phyloP scores from a whole-genome alignment of 2,888 invertebrate genomes.

The Rhagium mordax region DNA sequence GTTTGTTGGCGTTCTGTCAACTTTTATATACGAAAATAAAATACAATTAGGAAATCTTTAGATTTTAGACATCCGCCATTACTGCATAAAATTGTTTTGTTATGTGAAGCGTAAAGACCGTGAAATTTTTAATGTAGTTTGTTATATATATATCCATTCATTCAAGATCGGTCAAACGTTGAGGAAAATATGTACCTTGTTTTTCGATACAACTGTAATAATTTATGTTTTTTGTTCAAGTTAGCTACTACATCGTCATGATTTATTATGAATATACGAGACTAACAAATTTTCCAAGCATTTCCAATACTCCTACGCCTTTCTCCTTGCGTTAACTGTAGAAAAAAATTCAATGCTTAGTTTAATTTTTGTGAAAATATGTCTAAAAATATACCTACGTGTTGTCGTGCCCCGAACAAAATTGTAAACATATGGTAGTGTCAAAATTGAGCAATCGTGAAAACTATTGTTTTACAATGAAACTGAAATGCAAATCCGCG shows the following conservation, averaged over 20 bases:
- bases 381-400: neutral
- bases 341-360: neutral
- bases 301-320: neutral
- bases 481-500: too few species aligned
- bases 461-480: too few species aligned
- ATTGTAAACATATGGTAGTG: neutral
- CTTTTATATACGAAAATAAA: neutral
- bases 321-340: neutral
- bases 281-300: too few species aligned
- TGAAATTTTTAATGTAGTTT: neutral
- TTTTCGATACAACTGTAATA: neutral
- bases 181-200: neutral
- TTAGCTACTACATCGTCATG: neutral
- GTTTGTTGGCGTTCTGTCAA: neutral
- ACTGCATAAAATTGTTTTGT: neutral
- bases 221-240: neutral
- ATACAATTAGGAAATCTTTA: neutral
- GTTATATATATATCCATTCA: neutral
- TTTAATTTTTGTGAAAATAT: neutral
- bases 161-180: neutral
- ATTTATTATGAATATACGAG: too few species aligned
- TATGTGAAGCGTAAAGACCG: neutral
- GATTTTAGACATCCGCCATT: neutral
- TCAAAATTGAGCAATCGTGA: too few species aligned
- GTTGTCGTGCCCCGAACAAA: neutral